These are phyloP conservation scores for Parthenolecanium corni DNA, from an alignment of 2,888 invertebrate species.

Conservation along the genomic window DNA sequence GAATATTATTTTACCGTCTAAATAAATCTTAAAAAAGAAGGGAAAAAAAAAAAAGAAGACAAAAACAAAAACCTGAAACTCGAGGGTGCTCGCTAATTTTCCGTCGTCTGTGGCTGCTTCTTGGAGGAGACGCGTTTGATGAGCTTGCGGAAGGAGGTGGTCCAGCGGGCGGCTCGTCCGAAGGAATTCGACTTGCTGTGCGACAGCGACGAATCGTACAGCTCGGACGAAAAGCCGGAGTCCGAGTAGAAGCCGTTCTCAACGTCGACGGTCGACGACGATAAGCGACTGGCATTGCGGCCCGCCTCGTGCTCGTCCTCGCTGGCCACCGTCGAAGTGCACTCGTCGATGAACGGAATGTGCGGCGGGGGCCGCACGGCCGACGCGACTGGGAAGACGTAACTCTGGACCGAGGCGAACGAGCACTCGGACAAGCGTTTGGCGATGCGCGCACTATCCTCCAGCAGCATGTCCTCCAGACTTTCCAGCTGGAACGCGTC, in stretches of 20 bases:
- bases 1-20: too few relatives aligned
- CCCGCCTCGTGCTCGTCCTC: slow-evolving; percentile 29
- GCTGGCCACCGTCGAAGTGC: slow-evolving; percentile 32
- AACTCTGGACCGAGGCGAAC: slow-evolving; percentile 31
- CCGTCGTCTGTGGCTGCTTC: slow-evolving; percentile 19
- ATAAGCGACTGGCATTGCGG: slow-evolving; percentile 25
- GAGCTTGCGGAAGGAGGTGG: slow-evolving; percentile 49
- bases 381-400: slow-evolving; percentile 27
- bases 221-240: slow-evolving; percentile 43
- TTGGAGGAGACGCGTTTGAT: slow-evolving; percentile 36
- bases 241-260: slow-evolving; percentile 35
- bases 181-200: slow-evolving; percentile 30
- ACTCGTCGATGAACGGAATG: slow-evolving; percentile 36
- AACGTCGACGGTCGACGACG: slow-evolving; percentile 31
- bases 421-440: slow-evolving; percentile 35
- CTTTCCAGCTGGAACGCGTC: slow-evolving; percentile 8
- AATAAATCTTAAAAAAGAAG: too few relatives aligned
- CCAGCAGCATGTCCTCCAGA: slow-evolving; percentile 7
- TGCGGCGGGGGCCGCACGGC: slow-evolving; percentile 32
- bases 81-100: not conserved
- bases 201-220: slow-evolving; percentile 30
- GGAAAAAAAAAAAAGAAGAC: too few relatives aligned
- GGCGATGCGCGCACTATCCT: slow-evolving; percentile 34
- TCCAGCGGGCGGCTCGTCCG: slow-evolving; percentile 44
- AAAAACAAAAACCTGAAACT: too few relatives aligned